Conservation (phyloP, 2,113 vertebrate species). For the Myocastor coypus region DNA sequence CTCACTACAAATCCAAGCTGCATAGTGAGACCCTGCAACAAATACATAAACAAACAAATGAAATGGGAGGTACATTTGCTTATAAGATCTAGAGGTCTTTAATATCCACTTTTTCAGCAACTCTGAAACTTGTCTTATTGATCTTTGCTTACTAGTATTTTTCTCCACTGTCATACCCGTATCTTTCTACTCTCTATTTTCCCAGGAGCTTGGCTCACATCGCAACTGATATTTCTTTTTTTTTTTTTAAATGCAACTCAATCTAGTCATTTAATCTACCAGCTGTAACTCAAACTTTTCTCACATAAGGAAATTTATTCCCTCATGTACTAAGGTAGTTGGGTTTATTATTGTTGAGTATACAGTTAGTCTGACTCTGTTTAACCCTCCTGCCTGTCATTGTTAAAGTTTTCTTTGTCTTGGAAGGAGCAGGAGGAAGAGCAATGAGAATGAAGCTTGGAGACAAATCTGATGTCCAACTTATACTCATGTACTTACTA, state of each 20-base stretch:
- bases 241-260: not conserved
- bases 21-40: no score
- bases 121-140: not conserved
- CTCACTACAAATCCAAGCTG: no score
- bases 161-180: not conserved
- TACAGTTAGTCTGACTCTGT: not conserved
- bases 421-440: not conserved
- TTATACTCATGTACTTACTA: not conserved
- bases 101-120: not conserved
- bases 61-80: not conserved
- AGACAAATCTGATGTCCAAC: slow-evolving; percentile 37
- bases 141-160: slow-evolving; percentile 27
- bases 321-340: not conserved
- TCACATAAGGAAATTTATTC: not conserved
- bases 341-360: not conserved
- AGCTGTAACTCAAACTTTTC: not conserved
- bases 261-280: slow-evolving; percentile 21
- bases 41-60: no score
- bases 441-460: not conserved
- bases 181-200: not conserved
- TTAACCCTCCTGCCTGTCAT: not conserved
- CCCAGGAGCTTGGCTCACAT: not conserved
- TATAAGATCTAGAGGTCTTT: not conserved
- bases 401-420: slow-evolving; percentile 16
- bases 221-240: slow-evolving; percentile 4